Base-by-base conservation (phyloP, 1,140 invertebrate species). In the Ips typographus region DNA sequence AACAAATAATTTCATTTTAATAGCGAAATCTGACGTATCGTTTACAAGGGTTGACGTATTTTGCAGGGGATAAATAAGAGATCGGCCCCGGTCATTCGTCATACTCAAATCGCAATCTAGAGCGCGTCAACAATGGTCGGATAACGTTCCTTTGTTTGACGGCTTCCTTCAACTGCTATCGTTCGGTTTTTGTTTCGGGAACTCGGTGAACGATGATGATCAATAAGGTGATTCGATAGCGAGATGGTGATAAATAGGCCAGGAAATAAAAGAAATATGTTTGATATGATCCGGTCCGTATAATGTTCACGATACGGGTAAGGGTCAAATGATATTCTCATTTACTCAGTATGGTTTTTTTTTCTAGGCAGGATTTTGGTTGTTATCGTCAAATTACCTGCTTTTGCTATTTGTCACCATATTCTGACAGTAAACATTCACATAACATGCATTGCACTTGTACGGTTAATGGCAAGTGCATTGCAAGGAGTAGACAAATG, bases 31-130 rank as follows among this genome's bases (percentile, higher is more conserved):
- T 66, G 70, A 73, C 68, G 65, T 71, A 63, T 70, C 58, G 52
- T 44, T 57, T 66, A 71, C 71, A 75, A 74, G 74, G 74, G 73
- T 75, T 74, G 73, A 71, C 70, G 70, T 75, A 72, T 73, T 70
- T 70, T 57, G 61, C 61, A 22, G 51, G 62, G 63, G 72, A 74
- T 74, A 74, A 73, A 73, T 74, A 74, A 73, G 73, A 68, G 69
- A 73, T 61, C 72, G 63, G 57, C 38, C 53, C 2, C 41, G 71
- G 64, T 71, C 76, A 79, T 79, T 75, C 76, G 74, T 79, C 77
- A 79, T 79, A 79, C 77, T 79, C 76, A 79, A 79, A 79, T 69
- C 67, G 75, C 72, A 78, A 79, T 79, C 77, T 77, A 72, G 66
- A 73, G 66, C 75, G 68, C 69, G 74, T 66, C 73, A 75, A 76